These are phyloP conservation scores for Orthonyx spaldingii DNA, from an alignment of 2,113 vertebrate species.

Conservation along the genomic window DNA sequence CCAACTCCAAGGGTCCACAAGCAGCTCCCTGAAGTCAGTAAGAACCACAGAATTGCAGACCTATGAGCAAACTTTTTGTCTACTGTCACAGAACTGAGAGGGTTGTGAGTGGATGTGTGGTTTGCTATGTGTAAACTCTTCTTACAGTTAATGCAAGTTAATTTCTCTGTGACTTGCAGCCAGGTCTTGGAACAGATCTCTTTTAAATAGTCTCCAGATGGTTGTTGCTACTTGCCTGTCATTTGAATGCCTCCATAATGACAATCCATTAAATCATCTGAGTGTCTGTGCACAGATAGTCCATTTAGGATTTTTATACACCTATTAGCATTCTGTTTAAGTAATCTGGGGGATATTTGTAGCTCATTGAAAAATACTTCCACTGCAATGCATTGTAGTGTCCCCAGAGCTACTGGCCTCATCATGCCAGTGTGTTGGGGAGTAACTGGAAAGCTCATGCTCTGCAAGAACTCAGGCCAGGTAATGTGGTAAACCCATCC, in stretches of 20 bases:
- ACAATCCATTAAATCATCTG: background rate
- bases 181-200: background rate
- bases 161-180: background rate
- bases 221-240: background rate
- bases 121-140: background rate
- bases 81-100: background rate
- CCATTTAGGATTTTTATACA: background rate
- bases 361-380: background rate
- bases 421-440: background rate
- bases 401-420: background rate
- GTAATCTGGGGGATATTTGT: background rate
- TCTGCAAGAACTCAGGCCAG: background rate
- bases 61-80: background rate
- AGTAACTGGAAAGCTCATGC: background rate
- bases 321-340: background rate
- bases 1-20: background rate
- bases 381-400: background rate
- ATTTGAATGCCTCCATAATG: background rate
- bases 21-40: background rate
- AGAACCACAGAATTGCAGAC: background rate
- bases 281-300: background rate
- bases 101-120: background rate
- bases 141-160: background rate
- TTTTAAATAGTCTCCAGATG: constrained; percentile 27
- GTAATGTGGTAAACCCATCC: background rate